Evolutionary conservation across 2,113 vertebrate species (phyloP).

Genomic region (Phodopus roborovskii): DNA sequence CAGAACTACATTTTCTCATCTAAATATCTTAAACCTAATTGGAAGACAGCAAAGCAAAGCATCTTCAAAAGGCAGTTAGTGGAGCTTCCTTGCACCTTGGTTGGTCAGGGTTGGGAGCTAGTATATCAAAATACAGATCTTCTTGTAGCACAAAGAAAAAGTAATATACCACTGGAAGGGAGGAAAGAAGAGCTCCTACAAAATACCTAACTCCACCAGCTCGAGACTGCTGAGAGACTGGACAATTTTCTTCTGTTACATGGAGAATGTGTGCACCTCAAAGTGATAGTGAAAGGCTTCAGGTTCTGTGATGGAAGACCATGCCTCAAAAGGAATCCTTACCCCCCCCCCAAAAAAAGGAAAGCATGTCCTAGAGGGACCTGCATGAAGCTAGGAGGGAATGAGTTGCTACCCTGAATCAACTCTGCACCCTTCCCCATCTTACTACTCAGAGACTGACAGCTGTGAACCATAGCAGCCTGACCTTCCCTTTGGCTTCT

Average conservation of each 20-base stretch:
- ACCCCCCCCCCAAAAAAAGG: neutral
- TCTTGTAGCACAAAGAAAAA: neutral
- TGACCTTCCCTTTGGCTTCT: neutral
- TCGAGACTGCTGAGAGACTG: neutral
- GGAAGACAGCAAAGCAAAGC: slow-evolving; percentile 71
- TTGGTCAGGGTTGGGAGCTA: slow-evolving; percentile 56
- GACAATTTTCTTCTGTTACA: neutral
- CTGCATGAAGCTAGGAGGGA: too few species aligned
- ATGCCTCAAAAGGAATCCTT: neutral
- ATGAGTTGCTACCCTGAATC: neutral
- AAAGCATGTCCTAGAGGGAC: too few species aligned
- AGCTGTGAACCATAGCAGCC: neutral
- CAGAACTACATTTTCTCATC: slow-evolving; percentile 73
- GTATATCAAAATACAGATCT: slow-evolving; percentile 29
- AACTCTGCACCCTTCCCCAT: neutral
- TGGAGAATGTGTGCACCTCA: neutral
- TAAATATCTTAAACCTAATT: slow-evolving; percentile 80
- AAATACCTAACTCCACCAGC: slow-evolving; percentile 14
- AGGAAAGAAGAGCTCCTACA: neutral
- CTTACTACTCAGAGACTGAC: neutral
- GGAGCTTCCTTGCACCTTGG: slow-evolving; percentile 37
- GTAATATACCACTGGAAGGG: neutral
- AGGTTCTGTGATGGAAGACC: neutral
- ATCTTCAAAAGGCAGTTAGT: slow-evolving; percentile 56
- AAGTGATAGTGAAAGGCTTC: neutral